These are phyloP conservation scores for Vanessa atalanta DNA, from an alignment of 1,140 invertebrate species.

Conservation along the genomic window DNA sequence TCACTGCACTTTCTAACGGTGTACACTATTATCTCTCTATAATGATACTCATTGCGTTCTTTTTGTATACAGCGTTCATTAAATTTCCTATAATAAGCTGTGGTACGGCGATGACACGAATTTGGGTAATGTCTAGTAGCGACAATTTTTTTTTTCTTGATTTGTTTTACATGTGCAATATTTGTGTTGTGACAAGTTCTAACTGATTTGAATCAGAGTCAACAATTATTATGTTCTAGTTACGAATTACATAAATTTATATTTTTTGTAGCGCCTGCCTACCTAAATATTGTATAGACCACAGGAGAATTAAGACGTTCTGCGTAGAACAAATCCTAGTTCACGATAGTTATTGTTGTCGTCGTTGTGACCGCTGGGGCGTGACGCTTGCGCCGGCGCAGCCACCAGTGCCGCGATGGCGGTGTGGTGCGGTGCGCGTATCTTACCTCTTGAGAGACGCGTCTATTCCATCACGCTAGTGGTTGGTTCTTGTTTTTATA, in stretches of 20 bases:
- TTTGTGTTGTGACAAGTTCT: too few species aligned
- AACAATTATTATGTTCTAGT: too few species aligned
- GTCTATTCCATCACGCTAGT: constrained; percentile 74
- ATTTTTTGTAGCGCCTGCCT: too few species aligned
- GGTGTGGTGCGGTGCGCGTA: constrained; percentile 76
- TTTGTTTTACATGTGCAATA: too few species aligned
- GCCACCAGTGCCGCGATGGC: constrained; percentile 70
- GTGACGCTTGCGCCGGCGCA: constrained; percentile 53
- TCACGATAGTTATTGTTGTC: constrained; percentile 31
- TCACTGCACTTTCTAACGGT: constrained; percentile 55
- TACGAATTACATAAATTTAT: too few species aligned
- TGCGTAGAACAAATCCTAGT: constrained; percentile 31
- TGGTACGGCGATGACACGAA: constrained; percentile 31
- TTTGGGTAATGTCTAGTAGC: constrained; percentile 23
- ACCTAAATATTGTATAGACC: background rate
- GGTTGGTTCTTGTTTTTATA: constrained; percentile 54
- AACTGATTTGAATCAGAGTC: too few species aligned
- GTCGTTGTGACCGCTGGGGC: constrained; percentile 31
- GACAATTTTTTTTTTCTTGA: background rate
- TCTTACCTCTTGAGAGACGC: constrained; percentile 69
- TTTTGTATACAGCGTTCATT: constrained; percentile 41
- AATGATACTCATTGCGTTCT: constrained; percentile 54
- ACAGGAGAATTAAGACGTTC: background rate
- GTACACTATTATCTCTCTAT: constrained; percentile 46
- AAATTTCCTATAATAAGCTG: constrained; percentile 44